Percentiles rank a stretch among this genome's conserved stretches.
Evolutionary conservation across 2,797 vertebrate genomes (phyloP).

Genomic region (Etheostoma perlongum): DNA sequence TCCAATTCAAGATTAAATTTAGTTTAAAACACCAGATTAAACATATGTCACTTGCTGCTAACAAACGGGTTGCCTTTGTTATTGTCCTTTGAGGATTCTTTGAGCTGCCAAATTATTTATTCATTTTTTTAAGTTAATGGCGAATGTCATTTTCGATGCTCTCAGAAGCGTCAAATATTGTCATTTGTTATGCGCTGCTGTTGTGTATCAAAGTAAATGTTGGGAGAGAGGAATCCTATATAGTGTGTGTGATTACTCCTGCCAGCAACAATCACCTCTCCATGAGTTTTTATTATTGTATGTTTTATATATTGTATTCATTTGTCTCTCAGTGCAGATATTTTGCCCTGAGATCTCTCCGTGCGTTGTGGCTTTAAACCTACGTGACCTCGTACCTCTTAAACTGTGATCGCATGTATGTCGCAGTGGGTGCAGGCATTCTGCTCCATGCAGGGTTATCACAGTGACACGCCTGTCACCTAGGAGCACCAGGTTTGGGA

Average conservation of each 20-base stretch:
- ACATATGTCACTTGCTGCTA: constrained; percentile 80
- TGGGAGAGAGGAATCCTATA: constrained; percentile 56
- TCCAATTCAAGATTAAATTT: constrained; percentile 78
- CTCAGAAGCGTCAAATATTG: constrained; percentile 73
- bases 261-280: constrained; percentile 52
- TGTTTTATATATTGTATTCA: constrained; percentile 30
- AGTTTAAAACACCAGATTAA: constrained; percentile 82
- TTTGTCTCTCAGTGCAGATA: constrained; percentile 45
- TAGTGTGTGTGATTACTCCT: constrained; percentile 46
- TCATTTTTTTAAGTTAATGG: constrained; percentile 79
- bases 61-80: constrained; percentile 77
- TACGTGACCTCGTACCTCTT: constrained; percentile 58
- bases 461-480: constrained; percentile 81
- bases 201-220: constrained; percentile 76
- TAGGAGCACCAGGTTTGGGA: constrained; percentile 61
- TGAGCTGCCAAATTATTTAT: constrained; percentile 76
- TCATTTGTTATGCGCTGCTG: constrained; percentile 64
- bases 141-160: constrained; percentile 77
- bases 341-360: constrained; percentile 38
- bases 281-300: constrained; percentile 1
- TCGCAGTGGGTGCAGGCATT: constrained; percentile 58
- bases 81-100: constrained; percentile 80
- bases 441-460: constrained; percentile 72
- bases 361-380: constrained; percentile 53
- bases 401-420: constrained; percentile 64